phyloP scores from a whole-genome alignment of 1,140 invertebrate genomes.

The Lamellibrachia luymesi region DNA sequence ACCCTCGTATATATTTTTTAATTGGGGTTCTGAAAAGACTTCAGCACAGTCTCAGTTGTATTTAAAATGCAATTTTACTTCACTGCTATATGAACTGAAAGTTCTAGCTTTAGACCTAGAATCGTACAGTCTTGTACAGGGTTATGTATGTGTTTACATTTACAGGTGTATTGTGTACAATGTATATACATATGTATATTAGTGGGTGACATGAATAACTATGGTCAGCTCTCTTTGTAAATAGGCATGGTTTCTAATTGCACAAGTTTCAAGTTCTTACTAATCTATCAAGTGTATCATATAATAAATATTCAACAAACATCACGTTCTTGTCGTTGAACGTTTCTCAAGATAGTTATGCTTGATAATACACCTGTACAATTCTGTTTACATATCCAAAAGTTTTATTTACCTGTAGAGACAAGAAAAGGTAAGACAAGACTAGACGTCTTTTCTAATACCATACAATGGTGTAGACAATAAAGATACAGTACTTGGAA shows the following conservation, averaged over 20 bases:
- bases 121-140: not conserved
- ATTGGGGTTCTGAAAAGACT: no score
- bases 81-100: not conserved
- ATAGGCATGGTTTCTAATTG: not conserved
- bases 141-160: not conserved
- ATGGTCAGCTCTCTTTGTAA: not conserved
- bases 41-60: not conserved
- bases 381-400: no score
- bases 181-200: slow-evolving; percentile 2
- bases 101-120: not conserved
- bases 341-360: no score
- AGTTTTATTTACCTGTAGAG: no score
- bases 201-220: not conserved
- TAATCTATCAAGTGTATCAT: not conserved
- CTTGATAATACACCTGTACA: no score
- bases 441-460: no score
- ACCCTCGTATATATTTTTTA: no score
- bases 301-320: not conserved
- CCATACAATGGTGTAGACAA: no score
- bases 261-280: not conserved
- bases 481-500: no score
- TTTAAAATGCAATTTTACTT: not conserved
- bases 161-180: not conserved
- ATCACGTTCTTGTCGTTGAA: not conserved
- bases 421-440: no score